phyloP scores from a whole-genome alignment of 2,888 invertebrate genomes.

The Rhyacophila evoluta region DNA sequence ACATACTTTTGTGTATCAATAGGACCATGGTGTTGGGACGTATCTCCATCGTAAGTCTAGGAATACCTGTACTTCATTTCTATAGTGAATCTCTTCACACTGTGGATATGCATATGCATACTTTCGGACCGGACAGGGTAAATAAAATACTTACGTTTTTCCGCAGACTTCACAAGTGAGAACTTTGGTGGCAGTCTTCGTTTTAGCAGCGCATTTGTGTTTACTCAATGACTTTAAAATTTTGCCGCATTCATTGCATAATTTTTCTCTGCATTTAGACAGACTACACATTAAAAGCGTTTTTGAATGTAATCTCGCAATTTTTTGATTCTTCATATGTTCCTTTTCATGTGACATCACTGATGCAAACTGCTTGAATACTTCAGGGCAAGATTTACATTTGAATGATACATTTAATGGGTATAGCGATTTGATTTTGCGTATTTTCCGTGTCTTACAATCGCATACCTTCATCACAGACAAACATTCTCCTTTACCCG shows the following conservation, averaged over 20 bases:
- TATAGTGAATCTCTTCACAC: too few species aligned
- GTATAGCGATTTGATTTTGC: not conserved
- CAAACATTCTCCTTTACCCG: not conserved
- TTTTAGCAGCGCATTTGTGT: slow-evolving; percentile 34
- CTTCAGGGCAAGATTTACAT: not conserved
- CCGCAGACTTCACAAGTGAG: slow-evolving; percentile 32
- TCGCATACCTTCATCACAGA: not conserved
- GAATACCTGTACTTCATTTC: too few species aligned
- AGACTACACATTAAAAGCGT: not conserved
- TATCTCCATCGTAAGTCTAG: too few species aligned
- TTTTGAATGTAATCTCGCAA: not conserved
- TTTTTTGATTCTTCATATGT: not conserved
- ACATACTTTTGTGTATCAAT: too few species aligned
- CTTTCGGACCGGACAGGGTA: too few species aligned
- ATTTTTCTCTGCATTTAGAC: slow-evolving; percentile 9
- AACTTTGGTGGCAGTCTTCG: not conserved
- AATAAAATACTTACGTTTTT: slow-evolving; percentile 16
- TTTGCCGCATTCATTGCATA: slow-evolving; percentile 41
- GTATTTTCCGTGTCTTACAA: not conserved
- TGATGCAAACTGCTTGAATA: not conserved
- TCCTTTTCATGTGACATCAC: not conserved
- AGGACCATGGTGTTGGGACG: too few species aligned
- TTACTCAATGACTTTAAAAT: slow-evolving; percentile 27
- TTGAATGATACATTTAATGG: not conserved
- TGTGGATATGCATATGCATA: too few species aligned